Base-by-base conservation (phyloP, 2,113 vertebrate genomes). In the Merops nubicus region DNA sequence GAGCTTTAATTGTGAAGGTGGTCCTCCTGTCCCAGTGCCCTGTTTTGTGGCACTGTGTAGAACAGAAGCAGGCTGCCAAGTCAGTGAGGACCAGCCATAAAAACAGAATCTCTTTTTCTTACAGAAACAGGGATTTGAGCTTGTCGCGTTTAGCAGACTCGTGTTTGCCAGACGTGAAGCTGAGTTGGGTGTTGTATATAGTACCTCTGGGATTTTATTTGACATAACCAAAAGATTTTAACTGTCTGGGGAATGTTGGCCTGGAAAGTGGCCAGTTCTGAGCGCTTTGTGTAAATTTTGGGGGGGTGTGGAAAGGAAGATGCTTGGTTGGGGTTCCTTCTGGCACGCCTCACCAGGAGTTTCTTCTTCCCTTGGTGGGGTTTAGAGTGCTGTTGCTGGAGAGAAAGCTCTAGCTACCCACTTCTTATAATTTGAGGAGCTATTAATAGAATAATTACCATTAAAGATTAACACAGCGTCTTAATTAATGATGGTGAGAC, bases 141-240 rank as follows among this genome's bases (percentile, higher is more conserved):
- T 90, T 83, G 70, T 40, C 89, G 75, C 10, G 0, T 56, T 93
- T 64, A 83, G 34, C 40, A 31, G 74, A 29, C 56, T 60, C 60
- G 38, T 18, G 15, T 70, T 91, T 92, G 56, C 60, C 83, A 10
- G 8, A 63, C 17, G 2, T 22, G 50, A 67, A 81, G n/a, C 50
- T 28, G 88, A 69, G 42, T 85, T 74, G 47, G 68, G 65, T 84
- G n/a, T 80, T 86, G 64, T 91, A 84, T 84, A 43, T 60, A 75
- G 60, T 75, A 59, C 69, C 60, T 91, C 80, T 56, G 84, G 84
- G 86, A 91, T 84, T 94, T 88, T 94, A 70, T 96, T 67, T 85
- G 29, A 93, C 86, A 69, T 75, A 87, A 78, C 33, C 19, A 75
- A 92, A 89, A 65, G 47, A 78, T 94, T 94, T 95, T 78, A 90